phyloP scores from a whole-genome alignment of 92 coral and sea anemone species.

The Chrysogorgia sp. region DNA sequence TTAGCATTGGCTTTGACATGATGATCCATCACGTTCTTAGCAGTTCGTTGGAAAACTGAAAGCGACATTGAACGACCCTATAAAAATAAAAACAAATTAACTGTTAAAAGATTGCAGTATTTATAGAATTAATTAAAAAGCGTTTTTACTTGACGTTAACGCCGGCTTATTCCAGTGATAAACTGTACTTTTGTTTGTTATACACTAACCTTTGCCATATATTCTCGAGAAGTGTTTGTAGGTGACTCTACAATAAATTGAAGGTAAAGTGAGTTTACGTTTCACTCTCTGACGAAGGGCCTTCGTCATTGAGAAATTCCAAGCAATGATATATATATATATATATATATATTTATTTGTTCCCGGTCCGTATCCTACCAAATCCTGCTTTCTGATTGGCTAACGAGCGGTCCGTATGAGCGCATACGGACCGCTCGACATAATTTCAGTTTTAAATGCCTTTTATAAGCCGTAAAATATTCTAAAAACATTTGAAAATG shows the following conservation, averaged over 20 bases:
- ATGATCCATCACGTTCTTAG: conserved; percentile 79
- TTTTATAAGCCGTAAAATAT: too few relatives aligned
- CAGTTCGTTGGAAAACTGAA: conserved; percentile 85
- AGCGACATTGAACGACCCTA: conserved; percentile 85
- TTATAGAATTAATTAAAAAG: neutral
- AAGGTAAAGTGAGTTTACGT: too few relatives aligned
- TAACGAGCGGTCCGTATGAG: too few relatives aligned
- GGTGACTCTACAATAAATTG: neutral
- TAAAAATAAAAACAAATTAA: neutral
- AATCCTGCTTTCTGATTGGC: too few relatives aligned
- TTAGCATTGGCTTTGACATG: conserved; percentile 72
- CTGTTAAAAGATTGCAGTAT: neutral
- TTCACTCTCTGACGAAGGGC: too few relatives aligned
- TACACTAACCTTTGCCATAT: conserved; percentile 20
- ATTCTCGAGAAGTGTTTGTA: neutral
- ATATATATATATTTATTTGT: too few relatives aligned
- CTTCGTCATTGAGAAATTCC: too few relatives aligned
- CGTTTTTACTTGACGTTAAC: neutral
- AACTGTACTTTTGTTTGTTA: neutral
- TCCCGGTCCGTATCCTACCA: too few relatives aligned
- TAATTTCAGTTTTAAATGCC: too few relatives aligned
- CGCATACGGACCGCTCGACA: too few relatives aligned
- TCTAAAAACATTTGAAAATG: too few relatives aligned
- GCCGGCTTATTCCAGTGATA: neutral
- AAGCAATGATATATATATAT: too few relatives aligned